Percentiles rank a stretch among this genome's conserved stretches.
Conservation (phyloP, 2,888 invertebrate species). For the Pollenia angustigena region DNA sequence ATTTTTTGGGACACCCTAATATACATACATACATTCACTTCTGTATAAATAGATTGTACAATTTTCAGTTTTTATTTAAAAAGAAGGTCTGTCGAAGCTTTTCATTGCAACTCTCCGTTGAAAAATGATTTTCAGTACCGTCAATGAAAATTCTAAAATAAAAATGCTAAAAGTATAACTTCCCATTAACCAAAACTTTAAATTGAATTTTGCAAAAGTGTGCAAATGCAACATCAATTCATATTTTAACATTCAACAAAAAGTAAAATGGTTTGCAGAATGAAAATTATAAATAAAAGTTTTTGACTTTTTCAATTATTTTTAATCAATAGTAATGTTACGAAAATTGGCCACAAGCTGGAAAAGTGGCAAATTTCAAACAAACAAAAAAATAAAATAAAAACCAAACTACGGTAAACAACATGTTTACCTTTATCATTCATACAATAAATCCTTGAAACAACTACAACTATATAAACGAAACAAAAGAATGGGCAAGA, state of each 20-base stretch:
- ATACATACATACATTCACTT: too few relatives aligned
- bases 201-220: background rate
- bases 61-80: too few relatives aligned
- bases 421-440: constrained; percentile 40
- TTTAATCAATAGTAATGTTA: constrained; percentile 69
- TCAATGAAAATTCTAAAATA: background rate
- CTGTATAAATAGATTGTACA: too few relatives aligned
- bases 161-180: background rate
- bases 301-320: constrained; percentile 72
- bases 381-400: background rate
- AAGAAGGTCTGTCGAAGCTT: too few relatives aligned
- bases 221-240: constrained; percentile 2
- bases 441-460: constrained; percentile 54
- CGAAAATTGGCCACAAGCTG: constrained; percentile 65
- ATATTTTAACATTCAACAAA: background rate
- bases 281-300: constrained; percentile 44
- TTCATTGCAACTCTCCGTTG: too few relatives aligned
- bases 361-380: constrained; percentile 7
- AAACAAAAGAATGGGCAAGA: background rate
- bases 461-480: background rate
- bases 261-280: background rate
- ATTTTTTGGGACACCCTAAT: too few relatives aligned
- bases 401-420: constrained; percentile 1
- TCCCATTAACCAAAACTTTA: background rate
- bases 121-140: background rate